Evolutionary conservation across 2,113 vertebrate genomes (phyloP).

Genomic region (Pomatorhinus ruficollis): DNA sequence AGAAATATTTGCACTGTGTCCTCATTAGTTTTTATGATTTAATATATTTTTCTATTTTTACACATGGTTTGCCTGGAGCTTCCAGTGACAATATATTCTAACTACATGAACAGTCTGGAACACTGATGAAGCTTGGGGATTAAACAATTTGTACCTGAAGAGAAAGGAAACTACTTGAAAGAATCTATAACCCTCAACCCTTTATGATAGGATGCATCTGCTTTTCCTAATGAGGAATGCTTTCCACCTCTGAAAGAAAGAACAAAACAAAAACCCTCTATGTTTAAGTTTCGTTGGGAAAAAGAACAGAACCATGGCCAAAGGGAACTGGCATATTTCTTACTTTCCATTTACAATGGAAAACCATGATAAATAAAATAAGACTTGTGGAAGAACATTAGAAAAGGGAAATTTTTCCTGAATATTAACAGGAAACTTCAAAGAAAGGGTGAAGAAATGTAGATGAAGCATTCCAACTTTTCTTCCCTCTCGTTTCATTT

Average conservation of each 20-base stretch:
- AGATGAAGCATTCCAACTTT: neutral
- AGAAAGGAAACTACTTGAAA: neutral
- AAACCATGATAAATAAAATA: neutral
- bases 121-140: neutral
- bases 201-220: neutral
- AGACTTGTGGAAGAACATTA: neutral
- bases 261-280: neutral
- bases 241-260: neutral
- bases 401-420: neutral
- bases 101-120: neutral
- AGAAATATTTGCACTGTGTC: neutral
- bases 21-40: slow-evolving; percentile 4
- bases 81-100: neutral
- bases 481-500: neutral
- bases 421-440: neutral
- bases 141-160: neutral
- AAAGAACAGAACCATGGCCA: neutral
- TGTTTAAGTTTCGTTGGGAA: neutral
- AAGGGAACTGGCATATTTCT: neutral
- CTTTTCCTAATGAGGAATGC: neutral
- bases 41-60: neutral
- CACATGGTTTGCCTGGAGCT: neutral
- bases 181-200: neutral
- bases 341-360: slow-evolving; percentile 5
- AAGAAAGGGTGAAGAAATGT: neutral